Evolutionary conservation across 2,888 invertebrate species (phyloP), one percentile per base, ranked within the genome.

Genomic region (Drymonia ruficornis): DNA sequence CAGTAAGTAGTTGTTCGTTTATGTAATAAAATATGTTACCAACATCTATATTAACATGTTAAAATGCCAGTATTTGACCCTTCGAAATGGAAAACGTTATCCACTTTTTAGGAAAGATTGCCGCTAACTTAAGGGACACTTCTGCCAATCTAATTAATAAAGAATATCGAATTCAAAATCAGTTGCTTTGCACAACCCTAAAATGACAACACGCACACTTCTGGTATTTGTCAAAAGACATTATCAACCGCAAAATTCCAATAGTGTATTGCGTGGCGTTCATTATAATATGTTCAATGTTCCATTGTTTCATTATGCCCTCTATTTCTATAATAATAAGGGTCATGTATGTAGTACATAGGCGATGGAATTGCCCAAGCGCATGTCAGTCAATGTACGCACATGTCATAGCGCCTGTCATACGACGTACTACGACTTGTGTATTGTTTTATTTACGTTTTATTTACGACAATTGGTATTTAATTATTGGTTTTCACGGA

Each of bases 321-420:
- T n/a, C n/a, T 61, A 54, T 61, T 44, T 1, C 1, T 29, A 6
- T 49, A 7, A 0, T 0, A 2, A 3, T 42, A 56, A 56, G 50
- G 15, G 11, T 13, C n/a, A 18, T n/a, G 19, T 29, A 8, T 12
- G 16, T 23, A 23, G 52, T 52, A 52, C 64, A 53, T 56, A 18
- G 55, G 61, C 53, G 52, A 36, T 50, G 53, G 57, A 50, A 62
- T 53, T 65, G 63, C 56, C 53, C 58, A 68, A 48, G 59, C 64
- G 65, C 70, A 65, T 63, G 76, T 74, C 81, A 74, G 74, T 74
- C 75, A 70, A 76, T 63, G 57, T 61, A 66, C 62, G 72, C 78
- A 75, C 61, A 79, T 80, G 80, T 76, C 80, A 13, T 9, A n/a
- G 28, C n/a, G 8, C 15, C 15, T 28, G 45, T 28, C 45, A 45